These are phyloP conservation scores for Rhagologus leucostigma DNA, from an alignment of 2,113 vertebrate species.

Conservation along the genomic window DNA sequence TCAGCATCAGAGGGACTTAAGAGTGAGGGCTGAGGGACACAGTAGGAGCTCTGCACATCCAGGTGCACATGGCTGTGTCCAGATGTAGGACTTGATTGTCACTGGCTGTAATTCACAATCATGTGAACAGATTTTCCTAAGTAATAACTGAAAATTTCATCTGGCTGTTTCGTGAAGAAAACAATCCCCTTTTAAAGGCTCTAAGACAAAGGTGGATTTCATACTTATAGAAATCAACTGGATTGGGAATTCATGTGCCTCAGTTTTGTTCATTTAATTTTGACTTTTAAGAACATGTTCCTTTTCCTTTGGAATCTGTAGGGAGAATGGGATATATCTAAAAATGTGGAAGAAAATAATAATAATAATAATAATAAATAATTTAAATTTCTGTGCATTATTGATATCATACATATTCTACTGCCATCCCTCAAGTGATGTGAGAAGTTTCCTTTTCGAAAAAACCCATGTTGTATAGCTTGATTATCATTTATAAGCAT, in stretches of 20 bases:
- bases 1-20: neutral
- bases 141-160: neutral
- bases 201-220: neutral
- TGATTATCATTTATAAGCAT: neutral
- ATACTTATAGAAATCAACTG: neutral
- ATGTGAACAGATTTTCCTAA: neutral
- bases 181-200: neutral
- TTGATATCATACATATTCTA: neutral
- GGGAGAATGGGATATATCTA: neutral
- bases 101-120: neutral
- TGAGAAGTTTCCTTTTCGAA: neutral
- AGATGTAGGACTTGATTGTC: accelerated
- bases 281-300: neutral
- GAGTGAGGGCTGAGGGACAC: accelerated
- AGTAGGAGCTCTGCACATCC: neutral
- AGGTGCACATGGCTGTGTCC: neutral
- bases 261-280: neutral
- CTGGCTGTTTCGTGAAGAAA: neutral
- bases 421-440: neutral
- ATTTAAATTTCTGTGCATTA: neutral
- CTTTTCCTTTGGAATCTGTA: neutral
- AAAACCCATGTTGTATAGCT: neutral
- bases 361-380: neutral
- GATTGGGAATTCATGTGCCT: neutral
- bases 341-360: neutral